Conservation (phyloP, 2,888 invertebrate species). For the Leucoptera coffeella region DNA sequence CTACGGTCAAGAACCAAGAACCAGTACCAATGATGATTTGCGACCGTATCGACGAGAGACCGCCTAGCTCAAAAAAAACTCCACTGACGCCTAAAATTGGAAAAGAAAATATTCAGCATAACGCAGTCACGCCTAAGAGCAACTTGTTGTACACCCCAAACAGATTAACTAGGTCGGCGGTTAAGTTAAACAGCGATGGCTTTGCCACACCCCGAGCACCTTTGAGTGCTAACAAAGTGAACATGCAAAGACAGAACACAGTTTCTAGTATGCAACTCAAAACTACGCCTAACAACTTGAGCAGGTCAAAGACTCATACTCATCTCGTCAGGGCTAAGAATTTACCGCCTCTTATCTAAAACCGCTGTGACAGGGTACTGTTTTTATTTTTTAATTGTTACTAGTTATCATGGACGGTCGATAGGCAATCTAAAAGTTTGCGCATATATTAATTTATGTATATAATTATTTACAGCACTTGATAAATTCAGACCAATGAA, state of each 20-base stretch:
- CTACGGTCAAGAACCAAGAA: slow-evolving; percentile 7
- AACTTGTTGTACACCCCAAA: slow-evolving; percentile 25
- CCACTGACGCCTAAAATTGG: slow-evolving; percentile 29
- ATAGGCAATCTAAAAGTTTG: too few species aligned
- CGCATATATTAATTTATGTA: too few species aligned
- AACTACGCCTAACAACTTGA: slow-evolving; percentile 23
- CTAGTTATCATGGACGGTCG: too few species aligned
- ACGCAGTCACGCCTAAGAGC: slow-evolving; percentile 19
- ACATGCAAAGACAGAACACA: slow-evolving; percentile 26
- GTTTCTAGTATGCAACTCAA: slow-evolving; percentile 14
- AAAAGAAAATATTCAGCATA: slow-evolving; percentile 29
- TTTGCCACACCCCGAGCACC: slow-evolving; percentile 38
- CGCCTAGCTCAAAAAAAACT: slow-evolving; percentile 21
- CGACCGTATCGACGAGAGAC: slow-evolving; percentile 12
- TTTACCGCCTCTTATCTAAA: slow-evolving; percentile 29
- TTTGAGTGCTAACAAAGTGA: slow-evolving; percentile 24
- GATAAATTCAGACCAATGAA: too few species aligned
- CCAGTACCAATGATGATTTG: slow-evolving; percentile 7
- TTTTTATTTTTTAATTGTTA: too few species aligned
- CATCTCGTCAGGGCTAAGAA: slow-evolving; percentile 27
- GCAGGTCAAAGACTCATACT: slow-evolving; percentile 33
- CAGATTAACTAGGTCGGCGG: slow-evolving; percentile 27
- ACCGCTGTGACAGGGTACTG: not conserved
- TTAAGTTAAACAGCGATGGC: slow-evolving; percentile 27
- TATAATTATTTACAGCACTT: too few species aligned